Evolutionary conservation across 2,888 invertebrate genomes (phyloP), one percentile per base, ranked within the genome.

Genomic region (Mylabris sibirica): DNA sequence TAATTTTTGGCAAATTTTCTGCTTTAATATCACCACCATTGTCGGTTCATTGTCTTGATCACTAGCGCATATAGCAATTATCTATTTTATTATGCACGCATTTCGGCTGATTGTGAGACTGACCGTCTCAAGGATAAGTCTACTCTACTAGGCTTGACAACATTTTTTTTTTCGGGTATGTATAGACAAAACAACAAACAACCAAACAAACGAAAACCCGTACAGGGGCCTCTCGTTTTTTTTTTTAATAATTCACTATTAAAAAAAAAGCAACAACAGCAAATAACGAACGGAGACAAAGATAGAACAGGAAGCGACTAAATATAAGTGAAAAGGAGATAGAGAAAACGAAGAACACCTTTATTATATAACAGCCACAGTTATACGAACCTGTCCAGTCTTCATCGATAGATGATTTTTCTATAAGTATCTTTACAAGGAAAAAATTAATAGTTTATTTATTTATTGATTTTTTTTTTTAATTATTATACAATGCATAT

Each of bases 51-150:
- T 80, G 81, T 81, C 22, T 82, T 82, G 82, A 80, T 81, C 81
- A 82, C 79, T 80, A 80, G 83, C 82, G 82, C 82, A 83, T 82
- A 83, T 82, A 83, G 81, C 83, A 82, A 80, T 71, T 68, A 71
- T 68, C 79, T 79, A 80, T 79, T 53, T 83, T 80, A 82, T 83
- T 81, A 81, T 81, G 79, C 80, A 81, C 81, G 81, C 81, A 81
- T 81, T 81, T 81, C 75, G 81, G 79, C 79, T 72, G 79, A 53
- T 53, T 53, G 53, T 53, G 57, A 79, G 81, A 80, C 81, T 81
- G 82, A 81, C 82, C 82, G 83, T 83, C 83, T 83, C 83, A 83
- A 83, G 83, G 83, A 81, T 82, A 81, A 77, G 74, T 80, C 80
- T 80, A 81, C 78, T 79, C 80, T 79, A 77, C 75, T 79, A 81